Evolutionary conservation across 2,113 vertebrate genomes (phyloP).

Genomic region (Ascaphus truei): DNA sequence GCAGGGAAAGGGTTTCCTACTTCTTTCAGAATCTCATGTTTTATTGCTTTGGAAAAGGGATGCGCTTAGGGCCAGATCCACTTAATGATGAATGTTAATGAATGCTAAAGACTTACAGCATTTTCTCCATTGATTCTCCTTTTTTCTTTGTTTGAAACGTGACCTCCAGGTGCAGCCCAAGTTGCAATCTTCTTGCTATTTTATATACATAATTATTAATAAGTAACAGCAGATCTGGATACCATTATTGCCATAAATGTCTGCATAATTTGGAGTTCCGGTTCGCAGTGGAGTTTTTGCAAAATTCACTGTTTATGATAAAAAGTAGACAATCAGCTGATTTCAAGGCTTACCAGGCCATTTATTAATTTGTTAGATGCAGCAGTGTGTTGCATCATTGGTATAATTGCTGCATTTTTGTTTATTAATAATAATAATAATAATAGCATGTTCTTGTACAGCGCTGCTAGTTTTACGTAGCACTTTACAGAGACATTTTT

Average conservation of each 20-base stretch:
- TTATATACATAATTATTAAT: background rate
- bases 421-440: too few relatives aligned
- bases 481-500: too few relatives aligned
- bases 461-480: too few relatives aligned
- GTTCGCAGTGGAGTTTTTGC: too few relatives aligned
- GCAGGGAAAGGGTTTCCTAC: background rate
- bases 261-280: background rate
- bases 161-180: background rate
- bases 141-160: background rate
- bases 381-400: too few relatives aligned
- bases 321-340: too few relatives aligned
- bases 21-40: background rate
- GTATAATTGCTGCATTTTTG: too few relatives aligned
- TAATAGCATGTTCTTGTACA: too few relatives aligned
- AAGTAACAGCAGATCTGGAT: background rate
- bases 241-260: background rate
- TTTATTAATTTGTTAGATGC: too few relatives aligned
- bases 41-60: background rate
- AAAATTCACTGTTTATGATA: too few relatives aligned
- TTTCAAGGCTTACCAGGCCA: too few relatives aligned
- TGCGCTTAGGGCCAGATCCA: background rate
- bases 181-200: background rate
- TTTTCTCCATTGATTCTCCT: constrained; percentile 12
- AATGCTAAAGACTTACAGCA: background rate
- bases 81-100: constrained; percentile 4